Conservation (phyloP, 2,797 vertebrate species). For the Hoplostethus atlanticus region DNA sequence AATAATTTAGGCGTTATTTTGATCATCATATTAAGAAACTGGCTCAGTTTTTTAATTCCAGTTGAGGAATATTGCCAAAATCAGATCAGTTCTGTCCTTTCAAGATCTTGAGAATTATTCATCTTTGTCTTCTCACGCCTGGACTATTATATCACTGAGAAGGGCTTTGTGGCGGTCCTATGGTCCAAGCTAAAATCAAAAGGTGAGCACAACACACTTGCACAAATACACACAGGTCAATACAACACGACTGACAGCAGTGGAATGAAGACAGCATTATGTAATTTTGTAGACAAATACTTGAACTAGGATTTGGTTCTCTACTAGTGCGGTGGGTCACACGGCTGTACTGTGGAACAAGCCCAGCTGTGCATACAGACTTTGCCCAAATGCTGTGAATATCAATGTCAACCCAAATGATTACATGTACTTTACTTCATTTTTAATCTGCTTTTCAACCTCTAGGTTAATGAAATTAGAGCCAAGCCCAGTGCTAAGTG, state of each 20-base stretch:
- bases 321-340: neutral
- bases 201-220: neutral
- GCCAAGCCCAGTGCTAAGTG: slow-evolving; percentile 27
- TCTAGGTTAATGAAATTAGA: slow-evolving; percentile 31
- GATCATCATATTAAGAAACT: too few relatives aligned
- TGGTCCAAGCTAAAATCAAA: too few relatives aligned
- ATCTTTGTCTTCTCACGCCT: too few relatives aligned
- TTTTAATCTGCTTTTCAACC: slow-evolving; percentile 41
- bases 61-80: too few relatives aligned
- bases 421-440: neutral
- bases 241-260: neutral
- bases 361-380: neutral
- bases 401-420: slow-evolving; percentile 4
- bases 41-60: too few relatives aligned
- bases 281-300: neutral
- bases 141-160: too few relatives aligned
- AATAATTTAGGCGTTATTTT: too few relatives aligned
- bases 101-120: too few relatives aligned
- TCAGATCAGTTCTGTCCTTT: too few relatives aligned
- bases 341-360: neutral
- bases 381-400: neutral
- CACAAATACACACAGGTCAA: neutral
- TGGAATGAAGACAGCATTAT: too few relatives aligned
- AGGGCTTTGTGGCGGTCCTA: too few relatives aligned
- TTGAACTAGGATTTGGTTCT: neutral